Base-by-base conservation (phyloP, 1,140 invertebrate species). In the Xylocopa sonorina region DNA sequence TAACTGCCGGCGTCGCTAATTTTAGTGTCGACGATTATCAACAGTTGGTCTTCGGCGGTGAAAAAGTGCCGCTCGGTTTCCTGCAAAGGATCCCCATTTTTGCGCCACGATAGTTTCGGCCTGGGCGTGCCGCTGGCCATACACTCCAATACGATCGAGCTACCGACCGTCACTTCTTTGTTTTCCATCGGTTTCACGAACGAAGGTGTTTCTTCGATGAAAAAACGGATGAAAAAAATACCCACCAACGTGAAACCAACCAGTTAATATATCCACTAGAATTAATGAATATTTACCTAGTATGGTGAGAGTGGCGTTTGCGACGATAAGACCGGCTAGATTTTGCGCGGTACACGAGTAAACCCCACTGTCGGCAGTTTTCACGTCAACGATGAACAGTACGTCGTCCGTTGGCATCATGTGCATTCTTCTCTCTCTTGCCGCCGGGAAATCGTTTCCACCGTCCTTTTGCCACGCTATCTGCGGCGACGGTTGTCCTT, bases 291-390 rank as follows among this genome's bases (percentile, higher is more conserved):
- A 29, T 92, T 91, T 91, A 97, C 96, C 96, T 83, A 96, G 94
- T 43, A 99, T 97, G 80, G 95, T 96, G 3, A 99, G 92, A n/a
- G 96, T 96, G 0, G 97, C 97, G 94, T 98, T 99, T 3, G 97
- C 95, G 66, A 96, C 95, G 29, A 98, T 96, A 57, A 95, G 94
- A 1, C 98, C 98, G 24, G 98, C 98, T 24, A 95, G 93, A 93
- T 99, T 99, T 84, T 96, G 95, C 0, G 98, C 98, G 9, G 96
- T 98, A 92, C 98, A 99, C 43, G 96, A 98, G 89, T 99, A 99
- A 3, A 98, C 93, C 3, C 98, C 98, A 88, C 96, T 96, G 91
- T 99, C 98, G 50, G 94, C 94, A 0, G 95, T 94, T 92, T 98
- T 98, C 10, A 98, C 97, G 93, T 98, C 96, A 12, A 97, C 94